Percentiles rank a stretch among this genome's conserved stretches.
phyloP scores from a whole-genome alignment of 2,888 invertebrate species.

The Nemurella pictetii region DNA sequence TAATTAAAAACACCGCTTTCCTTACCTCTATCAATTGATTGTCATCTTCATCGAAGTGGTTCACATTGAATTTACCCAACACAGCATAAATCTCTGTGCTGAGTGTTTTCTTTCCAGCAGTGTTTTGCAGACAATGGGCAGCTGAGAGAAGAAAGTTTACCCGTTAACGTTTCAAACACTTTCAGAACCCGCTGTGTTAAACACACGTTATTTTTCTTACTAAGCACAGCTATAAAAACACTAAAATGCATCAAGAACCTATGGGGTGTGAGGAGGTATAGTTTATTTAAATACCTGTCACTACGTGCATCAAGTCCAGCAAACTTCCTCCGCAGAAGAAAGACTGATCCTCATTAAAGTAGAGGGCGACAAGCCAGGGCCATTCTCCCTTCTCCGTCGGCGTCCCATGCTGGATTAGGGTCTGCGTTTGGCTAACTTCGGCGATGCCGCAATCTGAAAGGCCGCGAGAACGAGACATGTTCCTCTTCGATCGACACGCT shows the following conservation, averaged over 20 bases:
- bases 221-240: no score
- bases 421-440: slow-evolving; percentile 39
- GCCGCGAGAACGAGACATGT: no score
- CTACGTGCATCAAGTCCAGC: slow-evolving; percentile 48
- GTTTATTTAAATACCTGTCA: no score
- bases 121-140: background rate
- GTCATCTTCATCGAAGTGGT: background rate
- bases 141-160: background rate
- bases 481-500: no score
- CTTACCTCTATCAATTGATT: background rate
- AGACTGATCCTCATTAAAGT: slow-evolving; percentile 46
- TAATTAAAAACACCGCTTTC: no score
- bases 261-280: no score
- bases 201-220: no score
- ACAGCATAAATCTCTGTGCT: background rate
- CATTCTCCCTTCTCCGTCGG: slow-evolving; percentile 55
- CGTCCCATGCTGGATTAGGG: slow-evolving; percentile 48
- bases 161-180: no score
- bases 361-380: slow-evolving; percentile 72
- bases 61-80: background rate
- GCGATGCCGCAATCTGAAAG: background rate
- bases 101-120: background rate
- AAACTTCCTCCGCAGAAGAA: slow-evolving; percentile 53
- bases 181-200: no score
- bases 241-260: no score